Base-by-base conservation (phyloP, 2,113 vertebrate genomes). In the Eurypyga helias region DNA sequence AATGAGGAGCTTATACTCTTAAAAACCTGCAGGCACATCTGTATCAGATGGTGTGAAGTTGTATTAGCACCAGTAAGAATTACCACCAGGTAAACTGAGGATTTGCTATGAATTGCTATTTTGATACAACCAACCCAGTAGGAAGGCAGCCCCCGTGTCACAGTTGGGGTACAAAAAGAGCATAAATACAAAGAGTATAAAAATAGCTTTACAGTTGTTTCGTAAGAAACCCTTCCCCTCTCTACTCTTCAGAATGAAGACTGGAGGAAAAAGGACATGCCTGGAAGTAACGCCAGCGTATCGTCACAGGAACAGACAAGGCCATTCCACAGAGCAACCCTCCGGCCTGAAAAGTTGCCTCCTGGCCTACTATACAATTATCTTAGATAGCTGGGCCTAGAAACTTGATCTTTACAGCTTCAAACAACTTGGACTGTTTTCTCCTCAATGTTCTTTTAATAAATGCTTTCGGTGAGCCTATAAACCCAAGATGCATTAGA, bases 401-500 rank as follows among this genome's bases (percentile, higher is more conserved):
- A 31, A 62, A 57, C 15, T 21, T 61, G 28, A 72, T 38, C 10
- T 77, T 45, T 15, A n/a, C 17, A 90, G 26, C 75, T 51, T 55
- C 86, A 70, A 51, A 49, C 7, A 13, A 2, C 3, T 4, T 31
- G 38, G 33, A n/a, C 23, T n/a, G 28, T 75, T 3, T 52, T 52
- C 33, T 34, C 29, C 71, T 58, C 20, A 33, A 54, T 0, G 2
- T 38, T 55, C 25, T 38, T 66, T 29, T 45, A 23, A 51, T 11
- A 23, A 52, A 65, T 16, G 25, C n/a, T 17, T 23, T 23, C n/a
- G 15, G 31, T 17, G 15, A 11, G 8, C 0, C 1, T 33, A 10
- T 21, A 41, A n/a, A 20, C 6, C 23, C 9, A 2, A n/a, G 55
- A 15, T 0, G 3, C 19, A 13, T 31, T 26, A 17, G 4, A 60